Percentiles rank a stretch among this genome's conserved stretches.
Conservation (phyloP, 2,888 invertebrate genomes). For the Drosophila glabriapex region DNA sequence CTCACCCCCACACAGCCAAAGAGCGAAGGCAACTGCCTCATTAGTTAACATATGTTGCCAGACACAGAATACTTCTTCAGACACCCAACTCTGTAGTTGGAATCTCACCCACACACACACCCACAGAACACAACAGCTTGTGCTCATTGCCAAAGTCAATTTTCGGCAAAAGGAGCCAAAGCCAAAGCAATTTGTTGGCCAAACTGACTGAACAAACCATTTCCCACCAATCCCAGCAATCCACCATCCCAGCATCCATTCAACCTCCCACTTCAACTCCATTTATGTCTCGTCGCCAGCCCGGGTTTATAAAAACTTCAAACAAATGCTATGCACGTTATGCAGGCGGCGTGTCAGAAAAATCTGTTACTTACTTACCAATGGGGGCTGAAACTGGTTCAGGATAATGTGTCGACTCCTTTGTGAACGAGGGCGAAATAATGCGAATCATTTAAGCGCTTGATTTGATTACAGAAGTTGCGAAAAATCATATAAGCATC, state of each 20-base stretch:
- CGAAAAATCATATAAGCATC: neutral
- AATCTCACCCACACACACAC: conserved; percentile 1
- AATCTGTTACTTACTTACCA: conserved; percentile 80
- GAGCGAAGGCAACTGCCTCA: conserved; percentile 67
- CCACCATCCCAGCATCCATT: conserved; percentile 1
- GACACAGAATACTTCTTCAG: neutral
- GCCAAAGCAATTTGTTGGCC: conserved; percentile 66
- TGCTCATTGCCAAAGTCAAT: conserved; percentile 79
- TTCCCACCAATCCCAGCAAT: conserved; percentile 6
- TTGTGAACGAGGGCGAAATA: neutral
- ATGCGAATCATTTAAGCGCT: conserved; percentile 26
- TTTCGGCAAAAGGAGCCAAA: conserved; percentile 64
- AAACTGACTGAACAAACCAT: conserved; percentile 44
- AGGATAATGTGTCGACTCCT: conserved; percentile 42
- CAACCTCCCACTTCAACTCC: conserved; percentile 25
- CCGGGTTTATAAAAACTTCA: conserved; percentile 67
- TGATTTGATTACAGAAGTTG: conserved; percentile 34
- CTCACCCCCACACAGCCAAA: conserved; percentile 29
- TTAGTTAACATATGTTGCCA: conserved; percentile 84
- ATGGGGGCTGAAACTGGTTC: conserved; percentile 34
- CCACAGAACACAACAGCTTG: conserved; percentile 70
- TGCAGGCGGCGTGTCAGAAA: conserved; percentile 79
- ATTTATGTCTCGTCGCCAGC: conserved; percentile 25
- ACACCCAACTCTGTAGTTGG: conserved; percentile 1
- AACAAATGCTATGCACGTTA: conserved; percentile 67